A percentile compares a stretch with the other conserved stretches of the same genome.
Evolutionary conservation across 1,140 invertebrate species (phyloP).

Genomic region (Bombus pyrosoma): DNA sequence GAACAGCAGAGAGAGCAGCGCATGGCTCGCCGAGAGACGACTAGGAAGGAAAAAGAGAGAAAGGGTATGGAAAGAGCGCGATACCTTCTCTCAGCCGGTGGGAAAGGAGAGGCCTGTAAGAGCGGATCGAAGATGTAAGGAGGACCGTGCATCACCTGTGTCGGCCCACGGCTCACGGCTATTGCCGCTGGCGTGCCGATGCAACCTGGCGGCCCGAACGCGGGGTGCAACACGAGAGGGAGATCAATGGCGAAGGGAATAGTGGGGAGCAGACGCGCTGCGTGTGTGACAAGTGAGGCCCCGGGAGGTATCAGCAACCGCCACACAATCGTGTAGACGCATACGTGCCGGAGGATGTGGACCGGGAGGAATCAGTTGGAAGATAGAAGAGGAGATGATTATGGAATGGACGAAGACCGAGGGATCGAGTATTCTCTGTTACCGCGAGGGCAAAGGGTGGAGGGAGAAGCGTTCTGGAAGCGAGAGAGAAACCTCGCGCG

Average conservation of each 20-base stretch:
- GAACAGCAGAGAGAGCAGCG: constrained; percentile 53
- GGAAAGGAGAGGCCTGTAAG: constrained; percentile 70
- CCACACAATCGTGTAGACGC: constrained; percentile 57
- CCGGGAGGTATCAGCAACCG: constrained; percentile 68
- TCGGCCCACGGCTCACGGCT: constrained; percentile 73
- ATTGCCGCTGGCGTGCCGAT: constrained; percentile 69
- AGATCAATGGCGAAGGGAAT: constrained; percentile 12
- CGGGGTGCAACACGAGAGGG: constrained; percentile 24
- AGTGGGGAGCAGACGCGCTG: constrained; percentile 31
- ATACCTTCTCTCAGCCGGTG: constrained; percentile 61
- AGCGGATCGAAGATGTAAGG: constrained; percentile 76
- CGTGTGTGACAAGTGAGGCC: constrained; percentile 74
- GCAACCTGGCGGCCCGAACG: constrained; percentile 49
- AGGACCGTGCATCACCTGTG: constrained; percentile 75
- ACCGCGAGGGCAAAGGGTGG: constrained; percentile 56
- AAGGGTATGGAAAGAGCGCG: constrained; percentile 13
- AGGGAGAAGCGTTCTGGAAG: constrained; percentile 52
- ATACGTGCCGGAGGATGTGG: constrained; percentile 36
- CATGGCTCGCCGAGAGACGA: neutral
- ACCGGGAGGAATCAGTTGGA: constrained; percentile 41
- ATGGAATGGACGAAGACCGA: neutral
- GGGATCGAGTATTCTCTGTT: constrained; percentile 59
- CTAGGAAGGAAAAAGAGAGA: constrained; percentile 23
- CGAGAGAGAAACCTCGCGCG: constrained; percentile 61
- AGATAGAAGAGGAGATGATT: neutral